Base-by-base conservation (phyloP, 2,113 vertebrate species). In the Ciconia stormi region DNA sequence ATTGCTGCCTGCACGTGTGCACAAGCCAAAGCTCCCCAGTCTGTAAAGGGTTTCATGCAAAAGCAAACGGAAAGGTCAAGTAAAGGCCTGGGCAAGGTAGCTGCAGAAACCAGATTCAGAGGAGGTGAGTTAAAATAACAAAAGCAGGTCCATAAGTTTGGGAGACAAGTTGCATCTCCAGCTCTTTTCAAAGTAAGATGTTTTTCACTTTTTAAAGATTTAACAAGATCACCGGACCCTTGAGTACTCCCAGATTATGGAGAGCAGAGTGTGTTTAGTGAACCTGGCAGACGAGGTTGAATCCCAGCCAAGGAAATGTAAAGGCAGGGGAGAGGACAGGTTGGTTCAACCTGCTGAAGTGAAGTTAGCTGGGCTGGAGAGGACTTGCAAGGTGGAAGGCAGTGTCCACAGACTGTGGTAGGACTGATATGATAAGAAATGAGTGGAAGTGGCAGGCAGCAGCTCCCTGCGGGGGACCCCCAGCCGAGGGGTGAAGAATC, bases 1-100 rank as follows among this genome's bases (percentile, higher is more conserved):
- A 2, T 32, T 53, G 47, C 42, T 38, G 38, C 38, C 47, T 12
- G 42, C 47, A 0, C 0, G 2, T 26, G 0, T 4, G 14, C 23
- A 1, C 11, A 2, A 16, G 44, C 15, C 59, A 6, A 16, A 63
- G 44, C 8, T 32, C 38, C 8, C 22, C 5, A 0, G 15, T 11
- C 6, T 8, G 18, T 7, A 9, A 18, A 22, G 19, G 4, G 2
- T 58, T 86, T 58, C 12, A 9, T 4, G 7, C 22, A 44, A 70
- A 46, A 32, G 11, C 11, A 4, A 47, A 88, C 76, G 14, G 16
- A 34, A 66, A 20, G 10, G 65, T 36, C 18, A 11, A 9, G 44
- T 5, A 38, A 32, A 56, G 17, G 19, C 11, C 42, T 23, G 15
- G 15, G 26, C 19, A 46, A 42, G 34, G 34, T 4, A 50, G 14